A percentile compares a stretch with the other conserved stretches of the same genome.
phyloP scores from a whole-genome alignment of 2,113 vertebrate genomes.

The Ochotona curzoniae region DNA sequence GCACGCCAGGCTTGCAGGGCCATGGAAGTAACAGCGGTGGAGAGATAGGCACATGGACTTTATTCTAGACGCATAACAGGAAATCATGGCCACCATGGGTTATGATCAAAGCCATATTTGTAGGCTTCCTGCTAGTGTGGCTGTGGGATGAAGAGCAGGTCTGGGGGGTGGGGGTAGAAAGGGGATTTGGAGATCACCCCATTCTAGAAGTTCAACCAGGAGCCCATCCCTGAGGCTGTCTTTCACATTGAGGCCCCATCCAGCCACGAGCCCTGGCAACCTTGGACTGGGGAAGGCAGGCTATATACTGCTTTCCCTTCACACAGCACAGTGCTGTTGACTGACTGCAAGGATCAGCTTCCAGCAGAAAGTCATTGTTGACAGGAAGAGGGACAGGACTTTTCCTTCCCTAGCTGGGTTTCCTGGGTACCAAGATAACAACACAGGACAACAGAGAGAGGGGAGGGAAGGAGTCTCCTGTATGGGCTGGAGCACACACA shows the following conservation, averaged over 20 bases:
- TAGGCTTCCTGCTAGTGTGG: neutral
- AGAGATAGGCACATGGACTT: constrained; percentile 20
- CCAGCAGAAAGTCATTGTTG: constrained; percentile 63
- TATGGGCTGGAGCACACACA: neutral
- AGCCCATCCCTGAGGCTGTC: neutral
- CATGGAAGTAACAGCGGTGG: neutral
- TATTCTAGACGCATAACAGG: neutral
- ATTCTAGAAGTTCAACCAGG: neutral
- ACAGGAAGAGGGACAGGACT: constrained; percentile 71
- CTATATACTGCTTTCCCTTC: neutral
- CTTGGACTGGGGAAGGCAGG: neutral
- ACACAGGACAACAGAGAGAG: neutral
- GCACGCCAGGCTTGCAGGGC: neutral
- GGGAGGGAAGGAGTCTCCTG: neutral
- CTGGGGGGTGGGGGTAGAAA: neutral
- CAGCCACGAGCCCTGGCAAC: neutral
- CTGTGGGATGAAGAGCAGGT: neutral
- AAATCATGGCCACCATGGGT: neutral
- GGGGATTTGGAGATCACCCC: neutral
- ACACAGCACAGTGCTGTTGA: constrained; percentile 41
- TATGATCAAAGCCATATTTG: neutral
- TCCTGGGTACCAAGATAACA: constrained; percentile 57
- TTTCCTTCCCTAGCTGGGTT: constrained; percentile 28
- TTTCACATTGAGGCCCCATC: neutral
- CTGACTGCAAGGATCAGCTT: constrained; percentile 62